Conservation (phyloP, 2,888 invertebrate genomes). For the Monoplex corrugatus region DNA sequence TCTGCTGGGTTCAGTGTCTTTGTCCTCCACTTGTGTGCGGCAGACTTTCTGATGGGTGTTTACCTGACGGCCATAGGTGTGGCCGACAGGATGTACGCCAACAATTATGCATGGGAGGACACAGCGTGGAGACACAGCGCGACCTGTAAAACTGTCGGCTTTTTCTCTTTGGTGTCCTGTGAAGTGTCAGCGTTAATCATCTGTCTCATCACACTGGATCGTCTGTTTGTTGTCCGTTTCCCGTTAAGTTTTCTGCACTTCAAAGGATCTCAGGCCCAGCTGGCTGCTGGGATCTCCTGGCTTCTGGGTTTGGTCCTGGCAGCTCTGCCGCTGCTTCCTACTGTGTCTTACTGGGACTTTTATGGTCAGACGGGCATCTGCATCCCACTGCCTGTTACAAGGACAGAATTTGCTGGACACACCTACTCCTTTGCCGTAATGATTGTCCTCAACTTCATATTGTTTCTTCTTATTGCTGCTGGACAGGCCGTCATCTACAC, state of each 20-base stretch:
- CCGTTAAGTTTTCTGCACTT: slow-evolving; percentile 81
- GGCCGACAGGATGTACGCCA: slow-evolving; percentile 64
- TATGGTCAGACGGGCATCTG: slow-evolving; percentile 75
- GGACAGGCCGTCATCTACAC: not conserved
- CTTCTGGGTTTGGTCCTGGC: slow-evolving; percentile 68
- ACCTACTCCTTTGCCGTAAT: slow-evolving; percentile 78
- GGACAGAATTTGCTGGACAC: slow-evolving; percentile 77
- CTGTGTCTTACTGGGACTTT: slow-evolving; percentile 66
- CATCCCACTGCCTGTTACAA: slow-evolving; percentile 78
- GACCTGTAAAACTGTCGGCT: slow-evolving; percentile 64
- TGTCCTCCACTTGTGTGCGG: slow-evolving; percentile 50
- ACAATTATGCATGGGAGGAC: slow-evolving; percentile 64
- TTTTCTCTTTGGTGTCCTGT: slow-evolving; percentile 81
- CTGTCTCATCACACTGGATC: slow-evolving; percentile 85
- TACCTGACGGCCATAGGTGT: slow-evolving; percentile 64
- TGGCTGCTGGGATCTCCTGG: slow-evolving; percentile 68
- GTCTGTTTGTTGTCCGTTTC: slow-evolving; percentile 85
- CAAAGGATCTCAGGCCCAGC: slow-evolving; percentile 63
- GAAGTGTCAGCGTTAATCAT: slow-evolving; percentile 86
- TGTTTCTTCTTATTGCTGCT: slow-evolving; percentile 64
- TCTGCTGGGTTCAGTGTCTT: slow-evolving; percentile 43
- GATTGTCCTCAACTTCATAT: slow-evolving; percentile 74
- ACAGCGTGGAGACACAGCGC: slow-evolving; percentile 62
- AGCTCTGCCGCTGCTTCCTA: slow-evolving; percentile 71
- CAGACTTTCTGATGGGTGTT: slow-evolving; percentile 64